Evolutionary conservation across 2,113 vertebrate species (phyloP), one percentile per base, ranked within the genome.

Genomic region (Etheostoma cragini): DNA sequence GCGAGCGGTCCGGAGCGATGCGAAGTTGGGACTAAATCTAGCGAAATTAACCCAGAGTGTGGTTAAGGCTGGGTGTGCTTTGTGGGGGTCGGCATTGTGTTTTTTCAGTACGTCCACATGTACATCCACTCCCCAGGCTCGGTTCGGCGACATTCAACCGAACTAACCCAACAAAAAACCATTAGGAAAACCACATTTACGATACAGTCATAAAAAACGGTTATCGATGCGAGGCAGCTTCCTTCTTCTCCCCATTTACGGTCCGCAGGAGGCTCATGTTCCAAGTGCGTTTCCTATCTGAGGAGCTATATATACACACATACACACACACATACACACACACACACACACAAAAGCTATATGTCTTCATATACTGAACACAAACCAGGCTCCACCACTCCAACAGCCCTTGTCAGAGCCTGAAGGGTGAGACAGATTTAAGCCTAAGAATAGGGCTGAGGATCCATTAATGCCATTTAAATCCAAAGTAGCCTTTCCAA

Each of bases 381-480:
- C 86, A 87, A 82, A 82, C 63, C 87, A 87, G 88, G 79, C 89
- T 54, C 62, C 71, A 52, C 47, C 72, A 76, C 1, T 45, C 24
- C 57, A 38, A 63, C 67, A 26, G 82, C 74, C 83, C 75, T n/a
- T 71, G 81, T 90, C 89, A 83, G 53, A 80, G 46, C 70, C 76
- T 70, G 83, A 30, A 82, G 81, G 60, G 74, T 92, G 87, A 88
- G 80, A 78, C 74, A 91, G 91, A 90, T 87, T 69, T 84, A 49
- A 70, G 53, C 80, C 90, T 88, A 89, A 92, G 83, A 94, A 93
- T 93, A 93, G 90, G 73, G 45, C 57, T 11, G 54, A 82, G 74
- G 75, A 87, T 38, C 86, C 86, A 92, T 87, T 92, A 90, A 90
- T 85, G 80, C 89, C 85, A 60, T 80, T 88, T 87, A 88, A 92